Conservation (phyloP, 1,140 invertebrate genomes). For the Brachionus paranguensis region DNA sequence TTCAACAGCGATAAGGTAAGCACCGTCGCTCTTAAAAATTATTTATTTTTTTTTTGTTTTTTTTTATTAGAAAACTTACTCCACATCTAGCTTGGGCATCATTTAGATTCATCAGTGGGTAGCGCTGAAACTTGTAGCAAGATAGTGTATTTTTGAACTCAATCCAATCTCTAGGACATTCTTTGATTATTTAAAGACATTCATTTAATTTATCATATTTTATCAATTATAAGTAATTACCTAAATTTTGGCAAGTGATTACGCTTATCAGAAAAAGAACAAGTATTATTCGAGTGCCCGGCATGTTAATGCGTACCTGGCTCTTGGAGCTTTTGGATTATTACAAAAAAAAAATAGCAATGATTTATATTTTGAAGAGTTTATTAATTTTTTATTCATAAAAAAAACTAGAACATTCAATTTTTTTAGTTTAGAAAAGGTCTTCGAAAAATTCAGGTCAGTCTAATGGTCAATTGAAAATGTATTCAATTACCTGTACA, state of each 20-base stretch:
- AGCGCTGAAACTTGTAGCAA: conserved; percentile 27
- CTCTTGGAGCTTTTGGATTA: background rate
- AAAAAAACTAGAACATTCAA: background rate
- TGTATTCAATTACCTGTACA: background rate
- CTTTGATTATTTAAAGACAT: background rate
- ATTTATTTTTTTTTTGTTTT: background rate
- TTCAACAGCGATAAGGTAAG: conserved; percentile 25
- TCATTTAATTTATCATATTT: no score
- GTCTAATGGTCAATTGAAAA: background rate
- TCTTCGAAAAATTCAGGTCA: background rate
- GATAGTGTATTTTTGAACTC: conserved; percentile 36
- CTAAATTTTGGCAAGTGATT: conserved; percentile 17
- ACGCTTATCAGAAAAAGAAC: background rate
- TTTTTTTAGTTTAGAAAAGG: background rate
- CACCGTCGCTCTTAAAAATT: background rate
- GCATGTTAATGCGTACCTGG: background rate
- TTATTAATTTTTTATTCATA: background rate
- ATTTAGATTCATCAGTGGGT: background rate
- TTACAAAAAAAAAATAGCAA: background rate
- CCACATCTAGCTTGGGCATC: conserved; percentile 8
- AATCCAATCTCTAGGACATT: conserved; percentile 37
- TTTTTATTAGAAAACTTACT: background rate
- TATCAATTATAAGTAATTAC: background rate
- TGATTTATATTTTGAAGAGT: background rate
- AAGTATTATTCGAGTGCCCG: background rate